Conservation (phyloP, 2,113 vertebrate genomes). For the Passer domesticus region DNA sequence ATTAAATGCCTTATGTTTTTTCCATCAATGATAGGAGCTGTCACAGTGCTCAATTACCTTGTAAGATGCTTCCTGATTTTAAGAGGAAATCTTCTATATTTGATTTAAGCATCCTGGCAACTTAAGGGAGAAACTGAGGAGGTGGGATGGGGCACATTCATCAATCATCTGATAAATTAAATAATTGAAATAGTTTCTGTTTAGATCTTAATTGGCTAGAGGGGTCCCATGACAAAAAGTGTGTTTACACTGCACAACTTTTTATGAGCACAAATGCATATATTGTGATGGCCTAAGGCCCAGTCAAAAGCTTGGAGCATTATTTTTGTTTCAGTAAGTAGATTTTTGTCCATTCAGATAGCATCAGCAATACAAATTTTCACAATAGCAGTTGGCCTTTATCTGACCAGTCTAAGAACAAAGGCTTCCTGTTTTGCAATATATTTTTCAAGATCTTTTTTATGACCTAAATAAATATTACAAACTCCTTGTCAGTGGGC, state of each 20-base stretch:
- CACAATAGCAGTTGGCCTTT: background rate
- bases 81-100: background rate
- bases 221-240: background rate
- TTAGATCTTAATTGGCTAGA: background rate
- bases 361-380: background rate
- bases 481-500: background rate
- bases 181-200: background rate
- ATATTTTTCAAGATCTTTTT: background rate
- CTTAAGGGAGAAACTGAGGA: background rate
- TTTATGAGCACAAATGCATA: background rate
- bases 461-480: background rate
- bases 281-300: background rate
- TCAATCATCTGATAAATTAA: background rate
- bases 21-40: background rate
- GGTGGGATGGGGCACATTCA: background rate
- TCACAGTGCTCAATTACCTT: background rate
- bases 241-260: background rate
- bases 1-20: background rate
- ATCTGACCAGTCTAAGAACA: background rate
- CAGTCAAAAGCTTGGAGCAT: background rate
- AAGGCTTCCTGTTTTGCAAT: constrained; percentile 1
- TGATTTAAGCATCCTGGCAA: background rate
- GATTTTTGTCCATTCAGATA: constrained; percentile 6
- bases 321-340: constrained; percentile 1
- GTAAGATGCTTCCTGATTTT: background rate